phyloP scores from a whole-genome alignment of 2,797 vertebrate genomes.

The Manis javanica region DNA sequence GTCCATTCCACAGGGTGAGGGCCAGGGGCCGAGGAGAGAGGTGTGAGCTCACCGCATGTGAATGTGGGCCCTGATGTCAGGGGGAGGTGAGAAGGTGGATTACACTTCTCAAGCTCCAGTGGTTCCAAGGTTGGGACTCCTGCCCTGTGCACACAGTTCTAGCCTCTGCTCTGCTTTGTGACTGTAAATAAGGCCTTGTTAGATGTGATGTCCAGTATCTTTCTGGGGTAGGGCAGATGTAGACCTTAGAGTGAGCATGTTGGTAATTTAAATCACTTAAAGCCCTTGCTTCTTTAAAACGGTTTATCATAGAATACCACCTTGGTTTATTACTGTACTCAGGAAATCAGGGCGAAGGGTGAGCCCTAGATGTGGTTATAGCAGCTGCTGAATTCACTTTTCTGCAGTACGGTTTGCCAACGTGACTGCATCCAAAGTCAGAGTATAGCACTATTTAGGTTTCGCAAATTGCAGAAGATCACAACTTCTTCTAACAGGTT shows the following conservation, averaged over 20 bases:
- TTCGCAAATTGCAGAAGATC: background rate
- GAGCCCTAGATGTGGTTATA: background rate
- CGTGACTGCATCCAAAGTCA: background rate
- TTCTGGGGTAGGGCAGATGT: background rate
- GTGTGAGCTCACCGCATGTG: background rate
- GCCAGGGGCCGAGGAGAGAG: background rate
- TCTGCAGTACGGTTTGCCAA: background rate
- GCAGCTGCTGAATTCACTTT: background rate
- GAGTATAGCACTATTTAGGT: background rate
- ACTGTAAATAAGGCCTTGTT: background rate
- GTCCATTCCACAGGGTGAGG: background rate
- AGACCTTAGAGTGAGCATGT: background rate
- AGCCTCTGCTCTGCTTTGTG: background rate
- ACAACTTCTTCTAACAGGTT: background rate
- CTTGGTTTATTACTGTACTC: background rate
- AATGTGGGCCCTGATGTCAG: background rate
- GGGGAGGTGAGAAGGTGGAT: background rate
- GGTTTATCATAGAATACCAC: background rate
- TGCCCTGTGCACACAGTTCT: background rate
- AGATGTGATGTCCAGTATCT: fast-evolving
- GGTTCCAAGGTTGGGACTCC: background rate
- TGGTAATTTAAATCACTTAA: background rate
- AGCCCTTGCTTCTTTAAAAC: background rate
- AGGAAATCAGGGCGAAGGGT: background rate
- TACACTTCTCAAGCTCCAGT: background rate